Conservation (phyloP, 2,888 invertebrate genomes). For the Phaonia tiefii region DNA sequence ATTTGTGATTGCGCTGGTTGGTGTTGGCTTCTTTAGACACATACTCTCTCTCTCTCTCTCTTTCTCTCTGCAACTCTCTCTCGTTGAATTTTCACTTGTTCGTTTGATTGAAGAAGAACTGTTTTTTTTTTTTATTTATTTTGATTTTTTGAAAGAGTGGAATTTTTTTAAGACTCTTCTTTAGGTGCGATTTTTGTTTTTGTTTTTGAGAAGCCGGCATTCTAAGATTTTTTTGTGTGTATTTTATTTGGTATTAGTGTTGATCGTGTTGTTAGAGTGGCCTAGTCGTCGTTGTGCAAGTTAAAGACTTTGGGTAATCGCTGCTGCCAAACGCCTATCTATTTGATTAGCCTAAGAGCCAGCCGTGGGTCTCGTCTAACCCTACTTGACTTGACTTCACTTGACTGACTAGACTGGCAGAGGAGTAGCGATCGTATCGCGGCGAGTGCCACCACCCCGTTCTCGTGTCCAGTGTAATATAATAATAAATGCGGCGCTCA, state of each 20-base stretch:
- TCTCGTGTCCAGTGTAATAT: conserved; percentile 42
- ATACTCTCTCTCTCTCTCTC: background rate
- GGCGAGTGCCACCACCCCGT: conserved; percentile 50
- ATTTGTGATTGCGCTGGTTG: background rate
- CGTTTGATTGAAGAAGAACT: background rate
- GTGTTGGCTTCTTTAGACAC: background rate
- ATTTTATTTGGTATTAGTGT: conserved; percentile 3
- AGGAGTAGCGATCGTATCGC: too few species aligned
- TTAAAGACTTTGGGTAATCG: conserved; percentile 50
- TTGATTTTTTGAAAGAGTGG: background rate
- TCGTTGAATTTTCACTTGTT: too few species aligned
- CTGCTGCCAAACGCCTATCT: too few species aligned
- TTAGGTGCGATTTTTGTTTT: background rate
- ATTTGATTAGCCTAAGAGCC: conserved; percentile 33
- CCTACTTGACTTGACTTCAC: conserved; percentile 12
- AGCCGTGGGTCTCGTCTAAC: conserved; percentile 13
- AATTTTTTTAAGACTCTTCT: background rate
- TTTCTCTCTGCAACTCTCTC: conserved; percentile 6
- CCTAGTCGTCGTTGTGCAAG: background rate
- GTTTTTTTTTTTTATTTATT: too few species aligned
- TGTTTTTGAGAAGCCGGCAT: conserved; percentile 41
- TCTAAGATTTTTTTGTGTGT: conserved; percentile 44
- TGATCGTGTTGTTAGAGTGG: conserved; percentile 15
- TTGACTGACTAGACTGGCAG: background rate
- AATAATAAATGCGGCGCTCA: conserved; percentile 20